Base-by-base conservation (phyloP, 2,888 invertebrate genomes). In the Chrysolina americana region DNA sequence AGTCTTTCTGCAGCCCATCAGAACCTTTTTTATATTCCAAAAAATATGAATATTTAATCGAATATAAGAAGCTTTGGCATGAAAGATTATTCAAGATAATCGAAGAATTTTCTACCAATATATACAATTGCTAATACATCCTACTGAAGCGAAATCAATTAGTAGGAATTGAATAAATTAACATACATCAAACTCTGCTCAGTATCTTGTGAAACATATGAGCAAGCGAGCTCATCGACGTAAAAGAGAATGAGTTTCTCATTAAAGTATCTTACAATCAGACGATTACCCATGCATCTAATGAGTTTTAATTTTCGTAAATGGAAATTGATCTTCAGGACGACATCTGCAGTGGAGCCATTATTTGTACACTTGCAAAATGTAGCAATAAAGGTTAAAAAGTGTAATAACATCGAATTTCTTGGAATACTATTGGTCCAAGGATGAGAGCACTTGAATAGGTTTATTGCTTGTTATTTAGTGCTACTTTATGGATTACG, bases 261-360 rank as follows among this genome's bases (percentile, higher is more conserved):
- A 70, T 74, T 69, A 74, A 76, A 78, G 73, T 75, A 77, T 80
- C 79, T 44, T 59, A 62, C 68, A 71, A 77, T 78, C 78, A 75
- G 70, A 56, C 62, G 41, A 59, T 63, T 65, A 68, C 21, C 53
- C 64, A 78, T 68, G 65, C 69, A 74, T 68, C 70, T 70, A 71
- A 72, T 71, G 76, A 75, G 75, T 69, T 68, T 73, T 75, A 69
- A 71, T 74, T 69, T 73, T 77, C 80, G 70, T 74, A 80, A 77
- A 81, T 77, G 79, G 81, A 80, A 77, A 78, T 73, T 76, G 79
- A 70, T 70, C 76, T 76, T 79, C 72, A 72, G 73, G 68, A 77
- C 73, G 74, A 73, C 80, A 80, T 80, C 80, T 79, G 78, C 76
- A 79, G 79, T 78, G 76, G 69, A 81, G 78, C 73, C 80, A 80